Base-by-base conservation (phyloP, 2,113 vertebrate genomes). In the Pygoscelis antarcticus region DNA sequence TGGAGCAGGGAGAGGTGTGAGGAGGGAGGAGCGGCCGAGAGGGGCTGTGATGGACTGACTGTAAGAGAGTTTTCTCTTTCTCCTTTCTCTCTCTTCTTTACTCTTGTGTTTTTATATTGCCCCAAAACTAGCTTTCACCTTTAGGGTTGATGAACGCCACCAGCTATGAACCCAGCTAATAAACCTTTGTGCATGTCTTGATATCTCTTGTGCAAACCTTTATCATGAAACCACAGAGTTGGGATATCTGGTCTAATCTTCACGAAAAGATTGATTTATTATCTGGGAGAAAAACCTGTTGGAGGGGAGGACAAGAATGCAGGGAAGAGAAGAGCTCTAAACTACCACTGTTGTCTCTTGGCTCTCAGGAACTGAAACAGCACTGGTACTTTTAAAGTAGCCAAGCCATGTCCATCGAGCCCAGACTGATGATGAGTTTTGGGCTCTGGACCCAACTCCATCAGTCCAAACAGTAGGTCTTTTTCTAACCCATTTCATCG, bases 41-140 rank as follows among this genome's bases (percentile, higher is more conserved):
- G 22, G 27, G 36, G 25, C n/a, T 30, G 54, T 0, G 6, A 14
- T 2, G 42, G 27, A 6, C 8, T 2, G 1, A 15, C 9, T 57
- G 22, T 30, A 57, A 18, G 12, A 77, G 25, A 71, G 40, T 49
- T 92, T 88, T 58, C 22, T 54, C 12, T 30, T 71, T 93, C 21
- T 22, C 4, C 6, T 25, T 18, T 61, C 13, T 82, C 36, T 71
- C n/a, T 83, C 20, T 26, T 66, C 16, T 30, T 7, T 38, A 2
- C 20, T 47, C 25, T 54, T 64, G 8, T 30, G 11, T 11, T 88
- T 92, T 61, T 26, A 16, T 42, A 38, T n/a, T 65, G 2, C 1
- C 7, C 10, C 2, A 4, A 32, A 82, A 72, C 4, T 38, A 68
- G 27, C 30, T 72, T 87, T 26, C 18, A 51, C 20, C 26, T 77